A percentile compares a stretch with the other conserved stretches of the same genome.
Evolutionary conservation across 1,140 invertebrate species (phyloP).

Genomic region (Achroia grisella): DNA sequence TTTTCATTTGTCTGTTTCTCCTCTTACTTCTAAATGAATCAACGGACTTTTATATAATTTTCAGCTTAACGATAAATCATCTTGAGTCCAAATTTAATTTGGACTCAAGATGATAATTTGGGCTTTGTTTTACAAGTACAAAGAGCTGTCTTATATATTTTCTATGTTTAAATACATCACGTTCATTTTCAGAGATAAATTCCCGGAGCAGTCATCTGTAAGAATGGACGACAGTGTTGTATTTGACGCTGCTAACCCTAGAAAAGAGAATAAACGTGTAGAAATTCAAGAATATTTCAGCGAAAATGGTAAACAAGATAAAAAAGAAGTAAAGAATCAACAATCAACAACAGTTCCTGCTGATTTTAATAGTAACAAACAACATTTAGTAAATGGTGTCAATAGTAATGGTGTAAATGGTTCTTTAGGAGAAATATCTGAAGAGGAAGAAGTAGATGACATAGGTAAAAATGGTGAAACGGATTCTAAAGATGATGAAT

Average conservation of each 20-base stretch:
- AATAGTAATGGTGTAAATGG: constrained; percentile 1
- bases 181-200: constrained; percentile 6
- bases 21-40: no score
- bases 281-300: neutral
- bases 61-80: no score
- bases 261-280: neutral
- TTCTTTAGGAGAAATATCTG: neutral
- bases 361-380: neutral
- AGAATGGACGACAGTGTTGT: constrained; percentile 1
- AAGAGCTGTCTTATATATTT: no score
- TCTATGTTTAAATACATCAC: no score
- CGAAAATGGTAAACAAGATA: neutral
- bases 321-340: neutral
- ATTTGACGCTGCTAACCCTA: neutral
- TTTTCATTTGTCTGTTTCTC: no score
- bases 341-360: neutral
- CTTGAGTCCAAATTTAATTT: no score
- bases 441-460: neutral
- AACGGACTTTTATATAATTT: no score
- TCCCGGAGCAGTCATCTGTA: neutral
- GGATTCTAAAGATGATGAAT: constrained; percentile 1
- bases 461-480: neutral
- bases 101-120: no score
- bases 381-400: neutral
- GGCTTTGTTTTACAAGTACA: no score